Evolutionary conservation across 2,797 vertebrate genomes (phyloP).

Genomic region (Platyrinchus mystaceus): DNA sequence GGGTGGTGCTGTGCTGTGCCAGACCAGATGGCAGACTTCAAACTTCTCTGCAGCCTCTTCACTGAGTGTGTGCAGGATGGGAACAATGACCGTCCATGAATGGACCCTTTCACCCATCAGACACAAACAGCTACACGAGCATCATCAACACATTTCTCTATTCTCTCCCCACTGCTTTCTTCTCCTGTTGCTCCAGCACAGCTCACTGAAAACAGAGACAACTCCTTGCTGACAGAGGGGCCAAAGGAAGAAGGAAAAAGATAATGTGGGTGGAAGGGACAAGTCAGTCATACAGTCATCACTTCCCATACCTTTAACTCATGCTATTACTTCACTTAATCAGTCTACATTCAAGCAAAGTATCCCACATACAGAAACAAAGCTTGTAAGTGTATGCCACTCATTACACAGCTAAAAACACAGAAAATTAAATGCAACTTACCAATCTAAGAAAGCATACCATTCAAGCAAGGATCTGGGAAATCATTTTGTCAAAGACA

Average conservation of each 20-base stretch:
- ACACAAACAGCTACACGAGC: background rate
- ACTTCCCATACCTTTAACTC: background rate
- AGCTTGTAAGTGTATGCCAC: background rate
- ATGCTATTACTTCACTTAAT: background rate
- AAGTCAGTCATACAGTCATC: background rate
- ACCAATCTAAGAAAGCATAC: background rate
- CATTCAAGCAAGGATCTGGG: background rate
- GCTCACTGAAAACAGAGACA: background rate
- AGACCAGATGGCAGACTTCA: slow-evolving; percentile 27
- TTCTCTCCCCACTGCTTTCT: background rate
- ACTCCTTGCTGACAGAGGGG: background rate
- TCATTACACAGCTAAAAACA: background rate
- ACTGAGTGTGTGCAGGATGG: background rate
- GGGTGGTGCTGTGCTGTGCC: background rate
- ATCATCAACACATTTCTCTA: background rate
- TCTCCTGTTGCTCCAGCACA: background rate
- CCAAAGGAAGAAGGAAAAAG: background rate
- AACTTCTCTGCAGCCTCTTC: background rate
- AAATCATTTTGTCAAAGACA: background rate
- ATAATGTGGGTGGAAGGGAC: background rate
- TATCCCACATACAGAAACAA: background rate
- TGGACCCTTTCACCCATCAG: background rate
- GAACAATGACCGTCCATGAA: background rate
- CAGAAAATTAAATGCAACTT: background rate
- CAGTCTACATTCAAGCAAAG: background rate